These are phyloP conservation scores for Bettongia penicillata DNA, from an alignment of 2,113 vertebrate species.

Conservation along the genomic window DNA sequence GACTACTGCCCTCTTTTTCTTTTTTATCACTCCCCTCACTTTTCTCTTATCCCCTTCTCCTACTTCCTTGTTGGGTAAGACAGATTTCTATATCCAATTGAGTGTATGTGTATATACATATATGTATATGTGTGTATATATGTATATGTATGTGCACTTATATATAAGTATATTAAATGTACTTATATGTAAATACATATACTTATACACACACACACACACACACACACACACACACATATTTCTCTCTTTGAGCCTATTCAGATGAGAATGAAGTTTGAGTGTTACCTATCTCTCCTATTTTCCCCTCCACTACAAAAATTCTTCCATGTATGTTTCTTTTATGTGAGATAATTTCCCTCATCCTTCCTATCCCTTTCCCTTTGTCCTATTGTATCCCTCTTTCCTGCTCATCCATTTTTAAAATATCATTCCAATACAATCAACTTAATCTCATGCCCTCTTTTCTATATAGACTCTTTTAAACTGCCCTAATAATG, in stretches of 20 bases:
- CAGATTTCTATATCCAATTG: background rate
- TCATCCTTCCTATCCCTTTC: background rate
- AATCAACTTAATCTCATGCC: background rate
- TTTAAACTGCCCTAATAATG: no score
- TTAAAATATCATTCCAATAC: background rate
- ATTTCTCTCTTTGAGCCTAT: background rate
- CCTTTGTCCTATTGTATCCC: background rate
- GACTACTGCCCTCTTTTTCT: background rate
- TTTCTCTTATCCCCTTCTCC: background rate
- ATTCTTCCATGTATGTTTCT: background rate
- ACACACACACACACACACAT: no score
- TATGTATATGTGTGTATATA: background rate
- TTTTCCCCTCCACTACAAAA: background rate
- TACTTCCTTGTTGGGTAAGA: background rate
- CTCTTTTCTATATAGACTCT: no score
- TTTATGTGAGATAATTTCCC: background rate
- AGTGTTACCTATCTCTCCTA: background rate
- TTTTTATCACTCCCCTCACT: background rate
- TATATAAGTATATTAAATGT: no score
- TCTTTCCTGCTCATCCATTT: background rate
- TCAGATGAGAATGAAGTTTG: background rate
- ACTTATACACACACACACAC: fast-evolving
- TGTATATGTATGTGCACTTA: no score
- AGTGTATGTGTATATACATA: background rate
- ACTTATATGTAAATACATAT: background rate